phyloP scores from a whole-genome alignment of 2,888 invertebrate species.

The Trisateles emortualis region DNA sequence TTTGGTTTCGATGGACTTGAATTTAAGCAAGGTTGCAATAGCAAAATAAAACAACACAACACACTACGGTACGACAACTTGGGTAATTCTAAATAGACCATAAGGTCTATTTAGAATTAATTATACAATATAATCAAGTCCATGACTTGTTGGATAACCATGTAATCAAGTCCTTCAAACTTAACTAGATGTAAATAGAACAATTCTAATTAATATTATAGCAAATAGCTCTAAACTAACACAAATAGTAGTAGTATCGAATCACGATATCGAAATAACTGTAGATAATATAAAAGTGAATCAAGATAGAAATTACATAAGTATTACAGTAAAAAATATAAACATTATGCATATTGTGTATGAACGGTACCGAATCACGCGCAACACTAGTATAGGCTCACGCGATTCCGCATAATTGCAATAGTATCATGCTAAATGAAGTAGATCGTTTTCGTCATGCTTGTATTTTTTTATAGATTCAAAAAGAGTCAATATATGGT shows the following conservation, averaged over 20 bases:
- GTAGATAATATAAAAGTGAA: constrained; percentile 41
- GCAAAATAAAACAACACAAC: too few species aligned
- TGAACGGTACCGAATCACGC: constrained; percentile 34
- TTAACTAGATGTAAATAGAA: constrained; percentile 43
- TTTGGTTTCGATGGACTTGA: constrained; percentile 33
- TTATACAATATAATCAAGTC: too few species aligned
- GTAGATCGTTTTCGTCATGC: constrained; percentile 12
- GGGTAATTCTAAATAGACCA: too few species aligned
- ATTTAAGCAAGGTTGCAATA: constrained; percentile 6
- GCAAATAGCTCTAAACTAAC: constrained; percentile 16
- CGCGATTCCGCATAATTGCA: constrained; percentile 44
- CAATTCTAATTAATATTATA: constrained; percentile 10
- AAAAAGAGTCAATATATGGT: too few species aligned
- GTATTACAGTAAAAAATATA: constrained; percentile 41
- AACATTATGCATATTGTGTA: constrained; percentile 38
- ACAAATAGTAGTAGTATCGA: constrained; percentile 12
- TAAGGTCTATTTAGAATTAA: too few species aligned
- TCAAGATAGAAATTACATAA: constrained; percentile 47
- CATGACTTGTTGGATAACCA: not conserved
- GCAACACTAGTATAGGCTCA: constrained; percentile 11
- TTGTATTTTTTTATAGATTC: too few species aligned
- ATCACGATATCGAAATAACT: constrained; percentile 26
- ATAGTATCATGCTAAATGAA: constrained; percentile 34
- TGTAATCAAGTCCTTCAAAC: constrained; percentile 30
- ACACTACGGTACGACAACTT: too few species aligned